Percentiles rank a stretch among this genome's conserved stretches.
phyloP scores from a whole-genome alignment of 2,797 vertebrate genomes.

The Avahi laniger region DNA sequence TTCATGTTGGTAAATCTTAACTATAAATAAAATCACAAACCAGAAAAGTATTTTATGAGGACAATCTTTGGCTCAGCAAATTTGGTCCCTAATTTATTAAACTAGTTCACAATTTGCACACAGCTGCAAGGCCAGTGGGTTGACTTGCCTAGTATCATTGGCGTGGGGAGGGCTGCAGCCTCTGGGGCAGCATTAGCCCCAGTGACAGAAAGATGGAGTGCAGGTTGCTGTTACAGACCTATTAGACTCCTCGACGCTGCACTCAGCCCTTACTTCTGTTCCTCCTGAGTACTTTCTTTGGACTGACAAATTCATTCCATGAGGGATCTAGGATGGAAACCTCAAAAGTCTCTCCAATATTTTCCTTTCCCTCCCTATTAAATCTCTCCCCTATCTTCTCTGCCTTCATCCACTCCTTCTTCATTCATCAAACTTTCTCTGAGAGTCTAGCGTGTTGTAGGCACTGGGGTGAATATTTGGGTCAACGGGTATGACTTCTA shows the following conservation, averaged over 20 bases:
- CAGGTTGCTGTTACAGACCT: background rate
- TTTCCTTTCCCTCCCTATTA: background rate
- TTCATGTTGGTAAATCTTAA: slow-evolving; percentile 15
- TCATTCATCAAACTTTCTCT: background rate
- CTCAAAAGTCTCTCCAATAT: background rate
- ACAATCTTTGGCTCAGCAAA: background rate
- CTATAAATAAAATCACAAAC: background rate
- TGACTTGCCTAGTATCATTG: background rate
- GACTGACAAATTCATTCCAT: background rate
- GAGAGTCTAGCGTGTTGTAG: background rate
- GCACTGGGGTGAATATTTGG: background rate
- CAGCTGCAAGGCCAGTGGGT: background rate
- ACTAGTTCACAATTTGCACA: background rate
- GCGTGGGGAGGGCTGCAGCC: too few relatives aligned
- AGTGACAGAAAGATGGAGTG: background rate
- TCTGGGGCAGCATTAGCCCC: background rate
- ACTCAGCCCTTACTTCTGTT: background rate
- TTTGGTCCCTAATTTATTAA: background rate
- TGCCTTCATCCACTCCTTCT: background rate
- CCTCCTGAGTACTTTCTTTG: background rate
- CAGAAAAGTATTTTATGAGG: background rate
- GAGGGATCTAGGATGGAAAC: background rate
- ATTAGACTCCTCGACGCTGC: background rate
- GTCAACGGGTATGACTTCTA: background rate
- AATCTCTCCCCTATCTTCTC: background rate